phyloP scores from a whole-genome alignment of 2,797 vertebrate genomes.

The Sebastes iracundus region DNA sequence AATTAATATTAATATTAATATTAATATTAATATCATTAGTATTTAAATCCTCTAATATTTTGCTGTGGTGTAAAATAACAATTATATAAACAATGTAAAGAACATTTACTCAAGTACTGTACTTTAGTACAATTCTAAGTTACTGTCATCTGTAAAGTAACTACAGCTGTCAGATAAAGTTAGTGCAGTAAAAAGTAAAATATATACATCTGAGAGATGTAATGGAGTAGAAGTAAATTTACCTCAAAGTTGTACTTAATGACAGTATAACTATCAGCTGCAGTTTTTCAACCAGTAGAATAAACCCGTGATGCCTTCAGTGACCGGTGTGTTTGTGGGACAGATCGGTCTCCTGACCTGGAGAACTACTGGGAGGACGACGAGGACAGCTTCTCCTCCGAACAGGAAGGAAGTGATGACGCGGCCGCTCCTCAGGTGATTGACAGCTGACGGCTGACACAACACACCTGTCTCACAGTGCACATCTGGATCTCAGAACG shows the following conservation, averaged over 20 bases:
- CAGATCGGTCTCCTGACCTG: constrained; percentile 75
- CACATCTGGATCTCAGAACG: no score
- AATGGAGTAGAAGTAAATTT: no score
- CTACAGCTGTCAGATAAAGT: no score
- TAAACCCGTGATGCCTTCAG: no score
- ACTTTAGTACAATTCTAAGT: not conserved
- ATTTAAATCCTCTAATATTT: not conserved
- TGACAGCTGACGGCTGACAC: not conserved
- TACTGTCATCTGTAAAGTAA: no score
- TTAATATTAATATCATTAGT: not conserved
- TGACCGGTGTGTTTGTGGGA: not conserved
- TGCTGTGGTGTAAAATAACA: not conserved
- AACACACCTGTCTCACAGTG: not conserved
- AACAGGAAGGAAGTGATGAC: constrained; percentile 80
- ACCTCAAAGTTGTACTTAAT: no score
- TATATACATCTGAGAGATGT: no score
- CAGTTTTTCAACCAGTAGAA: no score
- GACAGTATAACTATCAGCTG: no score
- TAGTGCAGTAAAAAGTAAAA: no score
- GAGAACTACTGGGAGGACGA: constrained; percentile 82
- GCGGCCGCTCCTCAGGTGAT: constrained; percentile 52
- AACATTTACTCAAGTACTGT: not conserved
- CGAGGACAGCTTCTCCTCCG: constrained; percentile 81
- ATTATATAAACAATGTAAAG: not conserved
- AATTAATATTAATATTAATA: no score